Conservation (phyloP, 2,113 vertebrate genomes). For the Gnathonemus echidnorhynchus region DNA sequence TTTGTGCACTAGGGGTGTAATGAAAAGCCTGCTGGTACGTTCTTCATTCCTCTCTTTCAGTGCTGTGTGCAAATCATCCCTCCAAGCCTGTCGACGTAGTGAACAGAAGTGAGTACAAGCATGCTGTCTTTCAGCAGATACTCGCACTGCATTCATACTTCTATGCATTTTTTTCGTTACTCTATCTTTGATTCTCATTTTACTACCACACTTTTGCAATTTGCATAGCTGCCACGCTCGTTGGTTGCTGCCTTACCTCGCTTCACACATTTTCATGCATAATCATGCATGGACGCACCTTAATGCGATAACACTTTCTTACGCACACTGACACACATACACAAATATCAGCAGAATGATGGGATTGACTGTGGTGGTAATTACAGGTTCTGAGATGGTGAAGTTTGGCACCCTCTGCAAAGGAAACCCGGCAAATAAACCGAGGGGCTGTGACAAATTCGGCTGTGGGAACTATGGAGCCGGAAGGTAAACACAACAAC, state of each 20-base stretch:
- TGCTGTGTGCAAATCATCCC: neutral
- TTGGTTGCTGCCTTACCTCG: neutral
- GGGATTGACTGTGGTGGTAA: neutral
- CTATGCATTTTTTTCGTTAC: neutral
- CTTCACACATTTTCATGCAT: neutral
- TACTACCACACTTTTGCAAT: neutral
- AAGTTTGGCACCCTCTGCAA: conserved; percentile 42
- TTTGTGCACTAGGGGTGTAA: neutral
- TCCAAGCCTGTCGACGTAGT: neutral
- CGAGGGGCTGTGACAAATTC: conserved; percentile 29
- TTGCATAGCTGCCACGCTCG: neutral
- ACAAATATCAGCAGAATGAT: neutral
- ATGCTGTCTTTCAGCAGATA: no score
- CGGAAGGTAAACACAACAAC: conserved; percentile 15
- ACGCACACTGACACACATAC: neutral
- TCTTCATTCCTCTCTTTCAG: neutral
- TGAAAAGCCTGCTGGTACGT: neutral
- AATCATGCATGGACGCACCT: neutral
- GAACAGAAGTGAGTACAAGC: neutral
- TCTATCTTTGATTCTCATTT: neutral
- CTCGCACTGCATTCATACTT: neutral
- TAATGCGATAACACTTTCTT: neutral
- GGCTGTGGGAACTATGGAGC: conserved; percentile 41
- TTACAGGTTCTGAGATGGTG: conserved; percentile 12
- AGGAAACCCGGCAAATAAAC: conserved; percentile 33